Base-by-base conservation (phyloP, 2,888 invertebrate genomes). In the Eilema depressum region DNA sequence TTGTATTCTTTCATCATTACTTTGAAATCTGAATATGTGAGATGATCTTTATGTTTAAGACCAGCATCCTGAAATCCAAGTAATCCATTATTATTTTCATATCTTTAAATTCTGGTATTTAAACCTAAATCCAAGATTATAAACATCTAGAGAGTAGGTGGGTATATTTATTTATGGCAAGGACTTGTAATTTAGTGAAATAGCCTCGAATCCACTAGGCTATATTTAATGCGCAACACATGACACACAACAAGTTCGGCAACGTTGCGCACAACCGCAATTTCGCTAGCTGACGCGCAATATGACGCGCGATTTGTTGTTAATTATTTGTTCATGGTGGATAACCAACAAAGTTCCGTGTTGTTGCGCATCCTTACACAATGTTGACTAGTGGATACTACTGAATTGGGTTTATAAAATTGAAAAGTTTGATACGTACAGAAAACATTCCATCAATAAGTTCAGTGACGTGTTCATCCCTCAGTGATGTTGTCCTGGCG, bases 1-100 rank as follows among this genome's bases (percentile, higher is more conserved):
- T 98, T 98, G 91, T 99, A 99, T 89, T 99, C 99, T 86, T 98
- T 98, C 99, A 99, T 99, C 98, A 99, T 98, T 17, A 98, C 93
- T 88, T 99, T 99, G 85, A 99, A 99, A 87, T 99, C 99, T 69
- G 97, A 97, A 88, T 99, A 99, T 0, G 98, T 98, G 12, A 99
- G 95, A 83, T 97, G 98, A 82, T 98, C 98, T 93, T 98, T 99
- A 85, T 98, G 97, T 91, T 98, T 97, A 8, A 99, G 95, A 0
- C 99, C 99, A 12, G 98, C 98, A 88, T 98, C 98, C 96, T 98
- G 89, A 60, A 83, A 71, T 56, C 20, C 14, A 63, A 63, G 2
- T 11, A 26, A 53, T 28, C 20, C 5, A 62, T 12, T 17, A 17
- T n/a, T 63, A 37, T 37, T n/a, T n/a, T 37, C 12, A 12, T 20